These are phyloP conservation scores for Microctonus aethiopoides DNA, from an alignment of 2,888 invertebrate species.

Conservation along the genomic window DNA sequence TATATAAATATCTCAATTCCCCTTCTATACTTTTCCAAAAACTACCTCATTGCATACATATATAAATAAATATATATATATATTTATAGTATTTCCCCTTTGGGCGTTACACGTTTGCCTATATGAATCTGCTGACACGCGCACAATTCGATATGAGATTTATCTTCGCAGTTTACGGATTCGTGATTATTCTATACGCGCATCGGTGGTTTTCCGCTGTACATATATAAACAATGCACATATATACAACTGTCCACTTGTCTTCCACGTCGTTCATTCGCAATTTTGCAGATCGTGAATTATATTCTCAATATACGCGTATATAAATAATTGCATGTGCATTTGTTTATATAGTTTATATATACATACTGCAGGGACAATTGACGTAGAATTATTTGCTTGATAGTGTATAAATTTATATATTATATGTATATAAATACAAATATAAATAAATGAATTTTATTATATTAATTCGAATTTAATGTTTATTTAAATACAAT, in stretches of 20 bases:
- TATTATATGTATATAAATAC: neutral
- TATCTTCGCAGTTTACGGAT: conserved; percentile 38
- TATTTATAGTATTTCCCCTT: conserved; percentile 1
- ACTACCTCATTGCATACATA: no score
- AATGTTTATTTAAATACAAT: no score
- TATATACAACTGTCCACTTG: neutral
- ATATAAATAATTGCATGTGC: neutral
- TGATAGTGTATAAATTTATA: neutral
- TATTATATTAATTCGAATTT: neutral
- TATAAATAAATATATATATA: no score
- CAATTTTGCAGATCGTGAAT: conserved; percentile 23
- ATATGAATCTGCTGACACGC: conserved; percentile 42
- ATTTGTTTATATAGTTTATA: neutral
- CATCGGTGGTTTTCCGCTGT: neutral
- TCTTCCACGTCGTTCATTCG: conserved; percentile 18
- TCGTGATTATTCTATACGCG: conserved; percentile 17
- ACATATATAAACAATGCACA: neutral
- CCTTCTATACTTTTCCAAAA: neutral
- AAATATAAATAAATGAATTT: neutral
- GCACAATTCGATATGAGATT: conserved; percentile 41
- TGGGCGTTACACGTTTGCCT: conserved; percentile 1
- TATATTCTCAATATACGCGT: neutral
- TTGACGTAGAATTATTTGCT: neutral
- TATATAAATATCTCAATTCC: neutral
- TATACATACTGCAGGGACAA: neutral